Conservation (phyloP, 2,113 vertebrate species). For the Aegypius monachus region DNA sequence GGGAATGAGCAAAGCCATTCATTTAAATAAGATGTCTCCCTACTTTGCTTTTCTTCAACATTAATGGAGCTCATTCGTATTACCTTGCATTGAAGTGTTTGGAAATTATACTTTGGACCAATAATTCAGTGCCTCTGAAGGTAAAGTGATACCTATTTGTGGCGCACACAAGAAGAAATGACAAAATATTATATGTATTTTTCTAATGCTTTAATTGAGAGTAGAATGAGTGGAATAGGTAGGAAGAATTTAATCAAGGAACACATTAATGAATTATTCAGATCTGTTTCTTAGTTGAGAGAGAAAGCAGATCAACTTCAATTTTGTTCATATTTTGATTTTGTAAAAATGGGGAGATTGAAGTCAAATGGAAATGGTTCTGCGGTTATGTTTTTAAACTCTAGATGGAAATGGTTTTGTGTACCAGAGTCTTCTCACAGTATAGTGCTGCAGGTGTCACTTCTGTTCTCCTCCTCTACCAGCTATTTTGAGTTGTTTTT, state of each 20-base stretch:
- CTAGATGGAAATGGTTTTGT: not conserved
- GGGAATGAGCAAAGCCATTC: not conserved
- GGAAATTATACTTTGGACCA: not conserved
- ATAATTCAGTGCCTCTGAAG: not conserved
- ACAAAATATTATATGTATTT: not conserved
- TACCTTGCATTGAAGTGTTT: not conserved
- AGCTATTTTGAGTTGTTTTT: not conserved
- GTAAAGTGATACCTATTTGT: not conserved
- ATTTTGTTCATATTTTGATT: not conserved
- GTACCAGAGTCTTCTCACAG: not conserved
- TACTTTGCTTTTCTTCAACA: not conserved
- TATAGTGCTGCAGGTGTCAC: not conserved
- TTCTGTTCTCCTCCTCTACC: not conserved
- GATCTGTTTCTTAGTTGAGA: not conserved
- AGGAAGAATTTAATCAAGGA: not conserved
- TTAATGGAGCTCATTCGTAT: not conserved
- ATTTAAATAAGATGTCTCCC: not conserved
- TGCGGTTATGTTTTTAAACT: not conserved
- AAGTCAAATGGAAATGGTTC: not conserved
- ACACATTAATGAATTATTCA: not conserved
- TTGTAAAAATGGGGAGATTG: not conserved
- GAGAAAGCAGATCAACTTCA: not conserved
- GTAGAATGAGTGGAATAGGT: not conserved
- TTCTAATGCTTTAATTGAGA: not conserved
- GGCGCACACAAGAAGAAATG: not conserved